Base-by-base conservation (phyloP, 2,888 invertebrate genomes). In the Drosophila anomalata region DNA sequence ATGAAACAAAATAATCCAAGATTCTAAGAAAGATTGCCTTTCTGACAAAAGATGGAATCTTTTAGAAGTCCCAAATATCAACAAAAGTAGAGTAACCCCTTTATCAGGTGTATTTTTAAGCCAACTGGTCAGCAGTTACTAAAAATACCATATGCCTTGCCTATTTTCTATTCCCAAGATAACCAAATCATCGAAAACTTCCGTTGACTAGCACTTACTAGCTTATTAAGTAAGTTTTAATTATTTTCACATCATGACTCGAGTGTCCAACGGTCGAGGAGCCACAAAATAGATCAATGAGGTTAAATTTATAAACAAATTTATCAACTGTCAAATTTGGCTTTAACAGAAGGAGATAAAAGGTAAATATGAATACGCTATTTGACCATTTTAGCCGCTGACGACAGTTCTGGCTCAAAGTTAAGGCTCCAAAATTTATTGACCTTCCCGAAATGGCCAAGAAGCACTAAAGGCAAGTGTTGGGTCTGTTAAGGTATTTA, bases 341-440 rank as follows among this genome's bases (percentile, higher is more conserved):
- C 63, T 52, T 76, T 69, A 75, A 52, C 17, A 0, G 24, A 46
- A 41, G 11, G 33, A 62, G 70, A 73, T 76, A 73, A 80, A 69
- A 75, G 53, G 50, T 33, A 50, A 59, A 36, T 41, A 55, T 36
- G 54, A 75, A 71, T 70, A 65, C 65, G 48, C 44, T 33, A 39
- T 33, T 47, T 52, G 46, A 72, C 59, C 57, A 60, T 57, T 69
- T 65, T 56, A 71, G 74, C 46, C 56, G 62, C 65, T 82, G 73
- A 73, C 75, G 83, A 60, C 84, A 88, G 57, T 58, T 76, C 44
- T 11, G 53, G 52, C 48, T 62, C 44, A 47, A 29, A 20, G 44
- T 31, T 75, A 88, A 86, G 73, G 73, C 80, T 51, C 12, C 41
- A 44, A 69, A 76, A 86, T 86, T 86, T 75, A 86, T 77, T 44